Percentiles rank a stretch among this genome's conserved stretches.
These are phyloP conservation scores for Ciconia maguari DNA, from an alignment of 2,113 vertebrate species.

Conservation along the genomic window DNA sequence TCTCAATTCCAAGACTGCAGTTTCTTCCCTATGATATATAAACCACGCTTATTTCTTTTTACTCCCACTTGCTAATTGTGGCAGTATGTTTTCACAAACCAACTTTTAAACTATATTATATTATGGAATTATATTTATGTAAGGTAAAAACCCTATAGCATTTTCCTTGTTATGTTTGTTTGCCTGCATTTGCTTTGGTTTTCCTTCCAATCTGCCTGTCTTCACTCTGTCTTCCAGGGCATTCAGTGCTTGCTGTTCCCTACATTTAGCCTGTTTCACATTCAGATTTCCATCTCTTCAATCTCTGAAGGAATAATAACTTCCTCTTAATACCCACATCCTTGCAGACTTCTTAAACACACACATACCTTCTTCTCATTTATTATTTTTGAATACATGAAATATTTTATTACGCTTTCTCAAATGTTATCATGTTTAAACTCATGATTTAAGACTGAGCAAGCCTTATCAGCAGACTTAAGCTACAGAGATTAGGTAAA, in stretches of 20 bases:
- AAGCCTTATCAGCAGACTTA: neutral
- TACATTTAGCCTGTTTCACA: accelerated
- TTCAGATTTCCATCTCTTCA: neutral
- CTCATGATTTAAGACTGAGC: neutral
- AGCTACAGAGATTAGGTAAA: neutral
- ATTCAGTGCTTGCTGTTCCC: neutral
- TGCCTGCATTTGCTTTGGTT: neutral
- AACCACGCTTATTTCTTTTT: neutral
- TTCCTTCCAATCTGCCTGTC: neutral
- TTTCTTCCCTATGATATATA: neutral
- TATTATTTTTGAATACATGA: neutral
- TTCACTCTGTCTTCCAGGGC: neutral
- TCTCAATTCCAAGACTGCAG: neutral
- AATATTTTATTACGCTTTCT: neutral
- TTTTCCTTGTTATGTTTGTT: neutral
- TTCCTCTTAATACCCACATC: neutral
- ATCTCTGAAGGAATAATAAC: neutral
- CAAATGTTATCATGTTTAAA: neutral
- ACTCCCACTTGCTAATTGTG: neutral
- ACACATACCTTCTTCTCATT: neutral
- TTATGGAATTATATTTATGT: neutral
- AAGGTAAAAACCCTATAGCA: neutral
- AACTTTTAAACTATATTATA: neutral
- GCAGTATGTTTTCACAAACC: neutral
- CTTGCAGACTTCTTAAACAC: neutral